Base-by-base conservation (phyloP, 2,888 invertebrate species). In the Caenorhabditis wallacei region DNA sequence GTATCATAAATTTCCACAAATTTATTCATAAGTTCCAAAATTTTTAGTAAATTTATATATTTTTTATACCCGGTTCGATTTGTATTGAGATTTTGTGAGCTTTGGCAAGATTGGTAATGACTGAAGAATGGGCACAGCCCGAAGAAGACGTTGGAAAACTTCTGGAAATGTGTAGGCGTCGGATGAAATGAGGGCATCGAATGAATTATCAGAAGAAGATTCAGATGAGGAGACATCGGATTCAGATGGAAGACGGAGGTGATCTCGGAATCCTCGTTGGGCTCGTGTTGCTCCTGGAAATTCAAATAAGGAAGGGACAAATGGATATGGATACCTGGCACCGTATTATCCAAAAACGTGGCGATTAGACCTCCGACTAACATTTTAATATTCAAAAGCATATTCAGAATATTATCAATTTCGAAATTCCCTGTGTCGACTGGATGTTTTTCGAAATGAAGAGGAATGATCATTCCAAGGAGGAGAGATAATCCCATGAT, bases 281-380 rank as follows among this genome's bases (percentile, higher is more conserved):
- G 80, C 80, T 3, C 78, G 70, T 4, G 88, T 87, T 3, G 89
- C 89, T 5, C 89, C 89, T 51, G 35, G n/a, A n/a, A n/a, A n/a
- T n/a, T n/a, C n/a, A n/a, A n/a, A 48, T 48, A 64, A 20, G 18
- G 1, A n/a, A 26, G n/a, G n/a, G n/a, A 56, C 13, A 30, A 3
- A 30, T 26, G 16, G 30, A 13, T 53, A 13, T 1, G 18, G 5
- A 18, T 22, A 64, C 64, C 64, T 35, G 86, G 78, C 1, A 87
- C 88, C n/a, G 86, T 88, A 43, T 93, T 93, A 84, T 93, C 93
- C 48, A 93, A 87, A 37, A 93, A 76, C 75, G 93, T 93, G 0
- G 93, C 93, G 8, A 92, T 56, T 0, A 92, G 57, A 1, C 93
- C 93, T 5, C 93, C 93, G 7, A 93, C 92, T 82, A 93, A 83